Conservation (phyloP, 2,113 vertebrate species). For the Syngnathus typhle region DNA sequence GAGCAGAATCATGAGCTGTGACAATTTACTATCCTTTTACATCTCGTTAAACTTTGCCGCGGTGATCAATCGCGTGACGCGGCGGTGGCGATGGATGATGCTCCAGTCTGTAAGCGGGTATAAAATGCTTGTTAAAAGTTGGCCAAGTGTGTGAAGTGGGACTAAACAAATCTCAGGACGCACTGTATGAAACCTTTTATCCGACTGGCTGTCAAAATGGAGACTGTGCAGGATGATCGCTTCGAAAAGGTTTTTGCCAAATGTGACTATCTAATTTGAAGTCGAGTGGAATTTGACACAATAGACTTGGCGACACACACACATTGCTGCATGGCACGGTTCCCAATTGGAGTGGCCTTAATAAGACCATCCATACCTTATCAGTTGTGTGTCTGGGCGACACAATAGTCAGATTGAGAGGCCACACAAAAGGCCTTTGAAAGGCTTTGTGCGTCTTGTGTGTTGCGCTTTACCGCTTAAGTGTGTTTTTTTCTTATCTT, state of each 20-base stretch:
- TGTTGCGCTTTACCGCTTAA: conserved; percentile 34
- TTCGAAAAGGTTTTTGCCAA: conserved; percentile 5
- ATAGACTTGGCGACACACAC: conserved; percentile 16
- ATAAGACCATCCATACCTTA: conserved; percentile 63
- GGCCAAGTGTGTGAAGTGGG: background rate
- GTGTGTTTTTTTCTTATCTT: conserved; percentile 45
- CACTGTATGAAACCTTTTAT: background rate
- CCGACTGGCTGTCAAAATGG: too few species aligned
- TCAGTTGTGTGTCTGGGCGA: conserved; percentile 56
- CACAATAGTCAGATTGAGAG: conserved; percentile 64
- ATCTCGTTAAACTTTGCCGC: conserved; percentile 39
- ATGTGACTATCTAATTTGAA: conserved; percentile 32
- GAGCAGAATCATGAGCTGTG: conserved; percentile 31
- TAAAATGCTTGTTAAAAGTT: conserved; percentile 10
- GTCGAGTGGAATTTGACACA: conserved; percentile 43
- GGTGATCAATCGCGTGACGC: conserved; percentile 3
- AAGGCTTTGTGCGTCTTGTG: conserved; percentile 51
- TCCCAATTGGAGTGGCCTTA: conserved; percentile 55
- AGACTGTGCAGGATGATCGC: too few species aligned
- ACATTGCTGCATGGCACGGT: conserved; percentile 42
- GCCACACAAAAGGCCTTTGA: conserved; percentile 57
- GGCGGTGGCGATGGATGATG: conserved; percentile 13
- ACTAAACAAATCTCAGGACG: background rate
- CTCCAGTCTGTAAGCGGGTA: conserved; percentile 6
- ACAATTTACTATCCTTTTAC: conserved; percentile 43